phyloP scores from a whole-genome alignment of 1,140 invertebrate species.

The Mylabris phalerata region DNA sequence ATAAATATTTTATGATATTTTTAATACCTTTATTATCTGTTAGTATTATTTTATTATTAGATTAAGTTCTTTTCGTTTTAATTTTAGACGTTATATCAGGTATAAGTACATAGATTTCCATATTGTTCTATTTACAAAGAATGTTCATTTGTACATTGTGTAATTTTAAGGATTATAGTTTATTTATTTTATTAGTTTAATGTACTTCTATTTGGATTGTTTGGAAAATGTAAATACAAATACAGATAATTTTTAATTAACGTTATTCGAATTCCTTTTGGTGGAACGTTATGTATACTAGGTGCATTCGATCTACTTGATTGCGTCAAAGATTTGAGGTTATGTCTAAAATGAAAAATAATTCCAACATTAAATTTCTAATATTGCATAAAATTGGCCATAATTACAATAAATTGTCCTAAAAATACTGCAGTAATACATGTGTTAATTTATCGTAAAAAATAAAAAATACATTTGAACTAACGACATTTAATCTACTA shows the following conservation, averaged over 20 bases:
- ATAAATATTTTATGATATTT: constrained; percentile 5
- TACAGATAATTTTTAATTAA: constrained; percentile 12
- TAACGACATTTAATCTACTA: no score
- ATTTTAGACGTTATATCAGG: neutral
- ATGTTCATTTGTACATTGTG: constrained; percentile 5
- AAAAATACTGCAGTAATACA: no score
- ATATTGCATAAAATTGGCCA: no score
- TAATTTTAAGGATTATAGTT: neutral
- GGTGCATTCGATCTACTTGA: no score
- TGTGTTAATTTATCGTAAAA: no score
- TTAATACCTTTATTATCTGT: constrained; percentile 9
- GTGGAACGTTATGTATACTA: no score
- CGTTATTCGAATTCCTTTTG: no score
- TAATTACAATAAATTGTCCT: no score
- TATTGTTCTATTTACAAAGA: neutral
- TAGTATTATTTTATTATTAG: constrained; percentile 8
- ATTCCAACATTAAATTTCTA: no score
- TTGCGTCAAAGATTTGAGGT: no score
- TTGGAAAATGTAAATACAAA: constrained; percentile 14
- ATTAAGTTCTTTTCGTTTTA: neutral
- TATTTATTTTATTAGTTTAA: constrained; percentile 11
- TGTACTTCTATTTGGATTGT: constrained; percentile 12
- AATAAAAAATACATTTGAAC: no score
- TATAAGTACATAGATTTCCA: neutral
- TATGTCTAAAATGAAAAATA: no score